Base-by-base conservation (phyloP, 2,888 invertebrate species). In the Mechanitis messenoides region DNA sequence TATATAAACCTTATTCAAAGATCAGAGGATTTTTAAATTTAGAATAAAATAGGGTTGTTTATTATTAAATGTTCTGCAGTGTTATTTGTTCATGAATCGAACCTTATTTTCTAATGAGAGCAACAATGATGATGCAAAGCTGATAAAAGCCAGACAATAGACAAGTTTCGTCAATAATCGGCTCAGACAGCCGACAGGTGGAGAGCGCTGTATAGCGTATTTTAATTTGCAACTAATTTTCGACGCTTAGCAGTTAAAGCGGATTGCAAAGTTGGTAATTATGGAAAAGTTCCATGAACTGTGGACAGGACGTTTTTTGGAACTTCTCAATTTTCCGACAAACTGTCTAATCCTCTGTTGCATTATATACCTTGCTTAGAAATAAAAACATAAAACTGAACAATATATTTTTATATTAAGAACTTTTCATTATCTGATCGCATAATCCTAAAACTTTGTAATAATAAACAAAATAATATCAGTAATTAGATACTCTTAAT, bases 221-320 rank as follows among this genome's bases (percentile, higher is more conserved):
- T 87, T 87, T 85, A 87, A 86, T 85, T 85, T 78, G 70, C 76
- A 76, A 81, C 84, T 83, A 85, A 87, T 87, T 86, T 83, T 70
- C 72, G 70, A 68, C 76, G 79, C 78, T 78, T 77, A 76, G 69
- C 73, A 75, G 77, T 76, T 74, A 81, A 86, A 87, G 87, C 83
- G 81, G 87, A 85, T 87, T 86, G 81, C 72, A 63, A 82, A 86
- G 78, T 85, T 85, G 72, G 72, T 84, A 82, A 85, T 85, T 79
- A 82, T 70, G 72, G 61, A 63, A 66, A 72, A 81, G 80, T 81
- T 81, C 69, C 67, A 63, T 68, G 73, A 69, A 69, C 69, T 68
- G 73, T 61, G 67, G 68, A 59, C 60, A 54, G 57, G 46, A 57
- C 28, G 55, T 65, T 68, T 68, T 68, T 68, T 63, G 64, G 61